Base-by-base conservation (phyloP, 2,797 vertebrate genomes). In the Microhierax caerulescens region DNA sequence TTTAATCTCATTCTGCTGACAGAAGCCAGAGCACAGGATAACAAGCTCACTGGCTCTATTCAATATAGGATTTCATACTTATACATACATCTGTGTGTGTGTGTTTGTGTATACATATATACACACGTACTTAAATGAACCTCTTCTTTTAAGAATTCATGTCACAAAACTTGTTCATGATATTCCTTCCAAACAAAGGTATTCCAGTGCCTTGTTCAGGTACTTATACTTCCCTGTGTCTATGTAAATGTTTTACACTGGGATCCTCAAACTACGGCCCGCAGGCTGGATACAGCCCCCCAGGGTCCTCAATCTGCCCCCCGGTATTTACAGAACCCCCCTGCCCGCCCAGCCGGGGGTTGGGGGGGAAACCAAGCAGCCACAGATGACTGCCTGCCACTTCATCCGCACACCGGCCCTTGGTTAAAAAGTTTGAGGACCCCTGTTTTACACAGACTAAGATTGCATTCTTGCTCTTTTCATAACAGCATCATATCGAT, bases 141-240 rank as follows among this genome's bases (percentile, higher is more conserved):
- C 7, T 43, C 9, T 45, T 47, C 11, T 47, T 56, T 43, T 59
- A 85, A 45, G 37, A 80, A 41, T 24, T 64, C 21, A 25, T 1
- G 0, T 36, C 21, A 68, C 25, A 88, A 78, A 67, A 81, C 37
- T 25, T 0, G 0, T 53, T 75, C 18, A 41, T 19, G 12, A 2
- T 61, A 32, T 50, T 70, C 68, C 28, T 84, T 43, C 56, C 30
- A 50, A 10, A 69, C 3, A 13, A 43, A 73, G 57, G 36, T 41
- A 34, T 7, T 78, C 5, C 25, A 24, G 3, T 47, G 28, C 1
- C 16, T 74, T 82, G n/a, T 68, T 64, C 14, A 64, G 32, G 11
- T 53, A n/a, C 19, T 75, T 45, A n/a, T 53, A 41, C 5, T n/a
- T 90, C 7, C 19, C 22, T 64, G 14, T 56, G 41, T 30, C 25